Evolutionary conservation across 2,888 invertebrate genomes (phyloP).

Genomic region (Rhodophaea formosa): DNA sequence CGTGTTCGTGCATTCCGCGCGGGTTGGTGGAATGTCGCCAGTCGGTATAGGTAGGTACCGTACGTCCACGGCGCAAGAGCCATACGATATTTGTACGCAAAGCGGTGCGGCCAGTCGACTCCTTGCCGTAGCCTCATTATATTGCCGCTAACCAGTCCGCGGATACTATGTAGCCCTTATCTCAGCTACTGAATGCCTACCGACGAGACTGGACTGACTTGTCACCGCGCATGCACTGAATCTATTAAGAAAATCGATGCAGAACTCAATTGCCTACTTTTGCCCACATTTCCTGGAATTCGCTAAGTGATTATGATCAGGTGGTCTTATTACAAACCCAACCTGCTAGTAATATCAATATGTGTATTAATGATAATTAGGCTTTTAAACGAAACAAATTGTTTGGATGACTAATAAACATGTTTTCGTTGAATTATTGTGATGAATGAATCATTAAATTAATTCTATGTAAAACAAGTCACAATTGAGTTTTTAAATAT

Average conservation of each 20-base stretch:
- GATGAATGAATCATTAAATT: no score
- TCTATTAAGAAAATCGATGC: conserved; percentile 19
- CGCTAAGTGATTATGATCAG: no score
- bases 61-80: conserved; percentile 65
- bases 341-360: no score
- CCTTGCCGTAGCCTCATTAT: conserved; percentile 63
- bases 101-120: conserved; percentile 57
- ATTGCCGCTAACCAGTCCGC: conserved; percentile 62
- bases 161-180: conserved; percentile 61
- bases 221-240: conserved; percentile 29
- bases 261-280: conserved; percentile 1
- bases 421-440: no score
- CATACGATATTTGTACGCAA: conserved; percentile 72
- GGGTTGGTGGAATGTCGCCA: conserved; percentile 74
- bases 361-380: no score
- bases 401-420: no score
- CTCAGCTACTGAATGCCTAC: conserved; percentile 53
- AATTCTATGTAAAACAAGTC: no score
- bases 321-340: no score
- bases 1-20: conserved; percentile 67
- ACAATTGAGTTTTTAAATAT: no score
- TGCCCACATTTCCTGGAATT: no score
- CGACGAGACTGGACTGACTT: conserved; percentile 36
- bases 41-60: conserved; percentile 65
- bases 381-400: no score